Evolutionary conservation across 2,797 vertebrate species (phyloP), one percentile per base, ranked within the genome.

Genomic region (Lagocephalus sceleratus): DNA sequence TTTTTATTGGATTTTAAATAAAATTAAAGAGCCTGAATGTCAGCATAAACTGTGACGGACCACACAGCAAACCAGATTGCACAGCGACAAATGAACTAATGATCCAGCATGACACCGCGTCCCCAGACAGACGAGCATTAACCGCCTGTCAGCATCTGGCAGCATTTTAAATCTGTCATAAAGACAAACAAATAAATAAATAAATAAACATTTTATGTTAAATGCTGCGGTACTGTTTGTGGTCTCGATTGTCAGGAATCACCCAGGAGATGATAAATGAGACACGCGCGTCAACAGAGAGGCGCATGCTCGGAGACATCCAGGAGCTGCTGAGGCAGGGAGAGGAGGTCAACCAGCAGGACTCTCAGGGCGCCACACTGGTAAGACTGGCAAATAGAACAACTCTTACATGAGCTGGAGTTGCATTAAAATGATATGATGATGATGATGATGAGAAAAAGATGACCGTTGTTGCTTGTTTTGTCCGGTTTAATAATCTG

Each of bases 261-360:
- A 99, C 97, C 5, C 97, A 99, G 80, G 96, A 98, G 76, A 98
- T 94, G 88, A 96, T 99, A 88, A 97, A 99, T 2, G 94, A 96
- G 84, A 97, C 94, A 22, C 87, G 97, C 26, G 94, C 93, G 0
- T 93, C 95, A 0, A 92, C 93, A 0, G 97, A 99, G 88, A 91
- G 93, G 83, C 91, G 82, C 78, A 94, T 99, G 95, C 90, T 97
- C 60, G 86, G 85, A 51, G 96, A 98, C 79, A 92, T 98, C 67
- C 93, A 92, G 81, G 92, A 91, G 38, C 90, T 97, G 73, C 85
- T 97, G 25, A 89, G 87, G 0, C 90, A 88, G 0, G 92, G 92
- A 68, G 89, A 94, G 23, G 94, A 97, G 73, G 87, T 97, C 54
- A 95, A 98, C 87, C 91, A 89, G 69, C 89, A 91, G 15, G 97